Percentiles rank a stretch among this genome's conserved stretches.
Conservation (phyloP, 2,888 invertebrate genomes). For the Diplazon laetatorius region DNA sequence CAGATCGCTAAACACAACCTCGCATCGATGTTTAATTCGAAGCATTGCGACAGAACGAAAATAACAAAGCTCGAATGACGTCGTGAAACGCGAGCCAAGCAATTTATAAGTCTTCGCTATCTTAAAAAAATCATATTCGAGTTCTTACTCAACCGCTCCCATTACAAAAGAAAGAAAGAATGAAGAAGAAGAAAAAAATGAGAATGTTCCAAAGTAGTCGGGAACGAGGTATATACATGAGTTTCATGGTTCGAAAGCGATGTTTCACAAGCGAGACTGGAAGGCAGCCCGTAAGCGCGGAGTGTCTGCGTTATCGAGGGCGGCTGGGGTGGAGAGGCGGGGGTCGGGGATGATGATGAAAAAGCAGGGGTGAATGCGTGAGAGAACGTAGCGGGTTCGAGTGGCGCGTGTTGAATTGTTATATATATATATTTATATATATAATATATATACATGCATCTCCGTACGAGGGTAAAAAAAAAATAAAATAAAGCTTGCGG, state of each 20-base stretch:
- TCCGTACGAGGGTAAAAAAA: not conserved
- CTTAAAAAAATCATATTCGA: conserved; percentile 24
- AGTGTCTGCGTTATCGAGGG: conserved; percentile 32
- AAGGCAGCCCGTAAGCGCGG: conserved; percentile 47
- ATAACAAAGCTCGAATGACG: not conserved
- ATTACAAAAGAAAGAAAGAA: conserved; percentile 35
- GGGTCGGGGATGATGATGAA: conserved; percentile 19
- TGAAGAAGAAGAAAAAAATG: conserved; percentile 20
- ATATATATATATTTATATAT: conserved; percentile 1
- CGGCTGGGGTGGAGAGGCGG: not conserved
- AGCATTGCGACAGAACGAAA: not conserved
- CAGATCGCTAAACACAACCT: too few species aligned
- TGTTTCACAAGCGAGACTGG: conserved; percentile 36
- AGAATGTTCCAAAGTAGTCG: conserved; percentile 18
- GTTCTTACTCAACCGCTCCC: not conserved
- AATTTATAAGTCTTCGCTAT: conserved; percentile 5
- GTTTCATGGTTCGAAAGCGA: conserved; percentile 11
- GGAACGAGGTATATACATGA: conserved; percentile 5
- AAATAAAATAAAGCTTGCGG: not conserved
- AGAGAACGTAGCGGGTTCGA: conserved; percentile 12
- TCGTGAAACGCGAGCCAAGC: conserved; percentile 7
- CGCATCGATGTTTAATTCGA: too few species aligned
- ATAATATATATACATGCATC: not conserved
- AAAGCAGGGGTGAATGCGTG: conserved; percentile 35
- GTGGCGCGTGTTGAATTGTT: conserved; percentile 4